Percentiles rank a stretch among this genome's conserved stretches.
These are phyloP conservation scores for Eolophus roseicapilla DNA, from an alignment of 2,113 vertebrate genomes.

Conservation along the genomic window DNA sequence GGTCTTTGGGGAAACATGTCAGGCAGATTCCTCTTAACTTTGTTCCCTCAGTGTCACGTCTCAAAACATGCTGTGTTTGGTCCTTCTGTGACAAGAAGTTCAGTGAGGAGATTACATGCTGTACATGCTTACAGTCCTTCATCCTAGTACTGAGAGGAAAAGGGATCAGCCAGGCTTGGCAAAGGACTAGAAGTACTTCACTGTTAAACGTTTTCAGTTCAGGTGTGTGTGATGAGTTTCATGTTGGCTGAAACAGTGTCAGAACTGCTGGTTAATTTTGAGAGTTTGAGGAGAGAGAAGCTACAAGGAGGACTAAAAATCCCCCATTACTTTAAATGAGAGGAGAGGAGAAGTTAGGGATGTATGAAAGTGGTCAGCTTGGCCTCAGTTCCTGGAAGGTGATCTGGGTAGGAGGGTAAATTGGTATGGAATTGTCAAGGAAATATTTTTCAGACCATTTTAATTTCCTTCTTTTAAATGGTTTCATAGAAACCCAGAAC, in stretches of 20 bases:
- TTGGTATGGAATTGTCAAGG: not conserved
- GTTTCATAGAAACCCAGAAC: not conserved
- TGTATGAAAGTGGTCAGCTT: not conserved
- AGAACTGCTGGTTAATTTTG: not conserved
- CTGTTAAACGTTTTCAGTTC: not conserved
- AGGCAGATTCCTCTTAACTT: not conserved
- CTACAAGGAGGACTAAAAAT: not conserved
- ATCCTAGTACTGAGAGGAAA: accelerated
- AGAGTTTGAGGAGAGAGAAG: not conserved
- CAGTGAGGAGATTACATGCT: not conserved
- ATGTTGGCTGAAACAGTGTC: not conserved
- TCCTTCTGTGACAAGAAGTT: not conserved
- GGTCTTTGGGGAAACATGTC: not conserved
- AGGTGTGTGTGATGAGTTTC: not conserved
- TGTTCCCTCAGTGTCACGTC: not conserved
- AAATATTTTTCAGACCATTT: not conserved
- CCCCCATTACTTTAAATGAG: not conserved
- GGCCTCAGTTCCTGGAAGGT: not conserved
- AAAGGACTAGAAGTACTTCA: not conserved
- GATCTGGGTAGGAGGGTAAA: not conserved
- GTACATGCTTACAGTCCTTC: not conserved
- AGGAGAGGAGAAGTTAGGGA: not conserved
- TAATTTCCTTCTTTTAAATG: not conserved
- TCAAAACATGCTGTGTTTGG: not conserved
- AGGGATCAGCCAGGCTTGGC: not conserved